Evolutionary conservation across 2,888 invertebrate genomes (phyloP).

Genomic region (Pristionchus maxplancki): DNA sequence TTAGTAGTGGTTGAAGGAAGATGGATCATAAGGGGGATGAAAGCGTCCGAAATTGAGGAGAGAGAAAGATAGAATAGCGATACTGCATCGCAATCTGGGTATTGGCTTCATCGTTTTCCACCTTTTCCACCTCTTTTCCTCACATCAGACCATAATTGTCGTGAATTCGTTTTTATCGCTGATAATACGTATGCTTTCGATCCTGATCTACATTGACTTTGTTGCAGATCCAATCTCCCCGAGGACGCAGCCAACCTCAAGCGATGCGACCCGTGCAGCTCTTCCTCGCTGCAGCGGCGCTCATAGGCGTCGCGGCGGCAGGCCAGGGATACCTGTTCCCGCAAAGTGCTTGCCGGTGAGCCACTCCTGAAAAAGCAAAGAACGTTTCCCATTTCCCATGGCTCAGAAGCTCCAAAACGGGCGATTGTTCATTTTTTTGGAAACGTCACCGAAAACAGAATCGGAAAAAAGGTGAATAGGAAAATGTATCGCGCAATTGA

Average conservation of each 20-base stretch:
- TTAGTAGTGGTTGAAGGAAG: slow-evolving; percentile 31
- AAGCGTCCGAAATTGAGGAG: background rate
- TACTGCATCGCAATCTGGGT: background rate
- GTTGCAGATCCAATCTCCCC: background rate
- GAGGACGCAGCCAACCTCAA: background rate
- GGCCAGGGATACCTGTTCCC: slow-evolving; percentile 47
- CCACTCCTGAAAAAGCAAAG: background rate
- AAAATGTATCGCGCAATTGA: too few relatives aligned
- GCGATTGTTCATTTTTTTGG: too few relatives aligned
- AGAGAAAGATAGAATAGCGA: slow-evolving; percentile 18
- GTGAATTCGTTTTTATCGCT: background rate
- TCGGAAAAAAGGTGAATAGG: too few relatives aligned
- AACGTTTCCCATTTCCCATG: too few relatives aligned
- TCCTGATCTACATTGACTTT: too few relatives aligned
- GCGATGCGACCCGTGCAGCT: slow-evolving; percentile 20
- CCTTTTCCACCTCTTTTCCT: background rate
- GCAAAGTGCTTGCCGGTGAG: slow-evolving; percentile 39
- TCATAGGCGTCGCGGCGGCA: background rate
- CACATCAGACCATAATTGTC: background rate
- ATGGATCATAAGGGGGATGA: slow-evolving; percentile 29
- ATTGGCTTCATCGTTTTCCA: too few relatives aligned
- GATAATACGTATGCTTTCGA: too few relatives aligned
- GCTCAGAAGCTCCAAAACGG: too few relatives aligned
- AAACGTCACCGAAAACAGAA: too few relatives aligned
- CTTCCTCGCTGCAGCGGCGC: background rate